These are phyloP conservation scores for Alectoris magna DNA, from an alignment of 2,797 vertebrate genomes.

Conservation along the genomic window DNA sequence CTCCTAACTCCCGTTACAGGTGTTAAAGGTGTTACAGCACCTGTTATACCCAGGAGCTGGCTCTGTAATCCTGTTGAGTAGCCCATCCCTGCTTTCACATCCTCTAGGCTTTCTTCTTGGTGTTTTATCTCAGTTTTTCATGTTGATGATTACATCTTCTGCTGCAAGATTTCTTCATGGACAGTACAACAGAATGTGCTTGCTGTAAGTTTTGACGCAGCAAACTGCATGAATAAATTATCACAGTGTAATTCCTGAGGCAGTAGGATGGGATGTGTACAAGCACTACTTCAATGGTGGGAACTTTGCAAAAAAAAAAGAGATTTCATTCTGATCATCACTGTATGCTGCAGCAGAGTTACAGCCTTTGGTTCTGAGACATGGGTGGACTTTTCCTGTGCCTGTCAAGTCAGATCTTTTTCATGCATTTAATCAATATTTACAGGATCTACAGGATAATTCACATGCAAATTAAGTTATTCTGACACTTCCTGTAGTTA, in stretches of 20 bases:
- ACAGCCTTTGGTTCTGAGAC: neutral
- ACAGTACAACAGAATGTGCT: neutral
- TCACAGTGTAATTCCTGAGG: neutral
- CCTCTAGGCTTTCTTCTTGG: neutral
- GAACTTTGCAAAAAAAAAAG: neutral
- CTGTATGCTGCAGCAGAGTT: neutral
- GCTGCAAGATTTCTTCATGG: neutral
- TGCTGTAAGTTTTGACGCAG: neutral
- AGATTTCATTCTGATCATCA: neutral
- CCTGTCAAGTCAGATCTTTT: neutral
- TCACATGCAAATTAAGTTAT: neutral
- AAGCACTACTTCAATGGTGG: neutral
- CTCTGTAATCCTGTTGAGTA: neutral
- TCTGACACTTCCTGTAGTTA: neutral
- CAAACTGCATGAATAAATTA: neutral
- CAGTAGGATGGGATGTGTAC: neutral
- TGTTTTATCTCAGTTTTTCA: neutral
- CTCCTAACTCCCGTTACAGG: neutral
- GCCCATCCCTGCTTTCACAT: neutral
- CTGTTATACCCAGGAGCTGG: fast-evolving
- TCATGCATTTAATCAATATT: neutral
- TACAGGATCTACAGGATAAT: neutral
- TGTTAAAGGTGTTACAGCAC: no score
- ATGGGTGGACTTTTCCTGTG: neutral
- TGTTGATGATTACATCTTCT: neutral